These are phyloP conservation scores for Dasypolia templi DNA, from an alignment of 2,888 invertebrate genomes.

Conservation along the genomic window DNA sequence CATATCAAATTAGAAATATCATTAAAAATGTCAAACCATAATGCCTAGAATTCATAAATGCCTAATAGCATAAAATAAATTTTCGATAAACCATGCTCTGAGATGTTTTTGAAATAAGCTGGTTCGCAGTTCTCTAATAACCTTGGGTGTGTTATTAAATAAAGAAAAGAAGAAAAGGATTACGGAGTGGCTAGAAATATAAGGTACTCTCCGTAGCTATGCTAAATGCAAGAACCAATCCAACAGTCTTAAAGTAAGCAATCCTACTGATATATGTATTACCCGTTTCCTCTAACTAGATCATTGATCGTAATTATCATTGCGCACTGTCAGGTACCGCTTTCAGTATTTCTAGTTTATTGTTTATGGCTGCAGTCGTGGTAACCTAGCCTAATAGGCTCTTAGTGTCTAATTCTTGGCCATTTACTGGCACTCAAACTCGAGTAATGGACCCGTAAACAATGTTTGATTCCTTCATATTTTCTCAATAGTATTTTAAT, in stretches of 20 bases:
- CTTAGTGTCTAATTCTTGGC: conserved; percentile 26
- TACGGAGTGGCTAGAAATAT: not conserved
- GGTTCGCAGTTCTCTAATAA: too few relatives aligned
- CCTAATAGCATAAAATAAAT: too few relatives aligned
- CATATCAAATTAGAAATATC: too few relatives aligned
- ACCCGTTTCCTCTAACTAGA: conserved; percentile 31
- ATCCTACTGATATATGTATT: conserved; percentile 34
- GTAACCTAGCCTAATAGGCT: conserved; percentile 30
- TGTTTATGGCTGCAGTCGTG: conserved; percentile 21
- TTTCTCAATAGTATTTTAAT: not conserved
- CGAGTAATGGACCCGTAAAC: conserved; percentile 19
- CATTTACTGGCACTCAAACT: conserved; percentile 33
- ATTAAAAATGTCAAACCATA: too few relatives aligned
- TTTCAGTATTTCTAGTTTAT: conserved; percentile 45
- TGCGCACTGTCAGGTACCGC: conserved; percentile 48
- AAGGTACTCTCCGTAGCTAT: conserved; percentile 2
- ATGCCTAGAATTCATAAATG: too few relatives aligned
- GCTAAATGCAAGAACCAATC: conserved; percentile 5
- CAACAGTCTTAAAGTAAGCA: conserved; percentile 17
- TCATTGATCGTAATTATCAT: conserved; percentile 49
- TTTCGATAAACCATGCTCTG: too few relatives aligned
- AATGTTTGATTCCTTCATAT: conserved; percentile 10
- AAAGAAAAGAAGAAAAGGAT: too few relatives aligned
- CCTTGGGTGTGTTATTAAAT: too few relatives aligned
- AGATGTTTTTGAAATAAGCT: too few relatives aligned